Evolutionary conservation across 2,113 vertebrate species (phyloP).

Genomic region (Oryctolagus cuniculus): mOryCun1.1 NC_091433.1:130912001-130912500

Average conservation of each 20-base stretch:
- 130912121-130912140: constrained; percentile 58
- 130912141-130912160: background rate
- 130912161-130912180: constrained; percentile 8
- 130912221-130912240: background rate
- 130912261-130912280: background rate
- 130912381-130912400: constrained; percentile 26
- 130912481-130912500: background rate
- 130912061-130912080: constrained; percentile 65
- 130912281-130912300: background rate
- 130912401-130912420: background rate
- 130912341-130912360: background rate
- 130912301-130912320: constrained; percentile 1
- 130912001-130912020: constrained; percentile 76
- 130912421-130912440: background rate
- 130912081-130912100: constrained; percentile 64
- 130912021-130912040: constrained; percentile 72
- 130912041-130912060: constrained; percentile 74
- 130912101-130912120: constrained; percentile 65
- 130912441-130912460: background rate
- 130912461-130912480: background rate
- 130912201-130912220: background rate
- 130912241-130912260: background rate
- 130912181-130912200: background rate
- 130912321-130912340: background rate
- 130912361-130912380: background rate